These are phyloP conservation scores for Phaethornis superciliosus DNA, from an alignment of 2,113 vertebrate genomes.

Conservation along the genomic window DNA sequence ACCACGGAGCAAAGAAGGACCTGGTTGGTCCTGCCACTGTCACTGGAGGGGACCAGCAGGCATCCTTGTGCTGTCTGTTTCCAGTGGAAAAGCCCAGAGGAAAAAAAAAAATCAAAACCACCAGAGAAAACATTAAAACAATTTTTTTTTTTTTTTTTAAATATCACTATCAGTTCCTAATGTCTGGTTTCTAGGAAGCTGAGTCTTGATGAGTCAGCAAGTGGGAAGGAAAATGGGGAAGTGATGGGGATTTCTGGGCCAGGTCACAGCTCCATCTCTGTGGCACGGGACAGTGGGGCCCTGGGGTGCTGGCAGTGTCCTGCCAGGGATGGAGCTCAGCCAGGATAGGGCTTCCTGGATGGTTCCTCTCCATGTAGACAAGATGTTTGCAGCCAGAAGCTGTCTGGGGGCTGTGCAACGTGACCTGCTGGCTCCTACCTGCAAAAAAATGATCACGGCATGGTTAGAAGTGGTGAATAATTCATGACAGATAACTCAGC, in stretches of 20 bases:
- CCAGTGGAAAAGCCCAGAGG: no score
- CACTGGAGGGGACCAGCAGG: background rate
- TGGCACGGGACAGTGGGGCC: accelerated
- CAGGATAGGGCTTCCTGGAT: background rate
- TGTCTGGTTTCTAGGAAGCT: background rate
- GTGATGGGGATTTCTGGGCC: background rate
- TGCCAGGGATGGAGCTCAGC: background rate
- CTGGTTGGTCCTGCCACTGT: background rate
- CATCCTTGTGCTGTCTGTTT: background rate
- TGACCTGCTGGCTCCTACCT: background rate
- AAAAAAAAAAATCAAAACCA: background rate
- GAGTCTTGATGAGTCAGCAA: background rate
- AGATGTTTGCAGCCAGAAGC: background rate
- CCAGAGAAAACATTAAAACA: background rate
- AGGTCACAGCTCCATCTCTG: background rate
- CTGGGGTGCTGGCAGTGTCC: background rate
- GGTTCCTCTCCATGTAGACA: background rate
- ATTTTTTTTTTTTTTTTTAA: background rate
- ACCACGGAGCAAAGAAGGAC: background rate
- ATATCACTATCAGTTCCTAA: background rate
- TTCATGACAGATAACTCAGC: conserved; percentile 2
- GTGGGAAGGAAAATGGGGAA: background rate
- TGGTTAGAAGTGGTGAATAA: background rate
- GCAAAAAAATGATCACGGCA: background rate
- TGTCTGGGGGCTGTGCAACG: background rate